Base-by-base conservation (phyloP, 2,888 invertebrate species). In the Galerucella calmariensis region DNA sequence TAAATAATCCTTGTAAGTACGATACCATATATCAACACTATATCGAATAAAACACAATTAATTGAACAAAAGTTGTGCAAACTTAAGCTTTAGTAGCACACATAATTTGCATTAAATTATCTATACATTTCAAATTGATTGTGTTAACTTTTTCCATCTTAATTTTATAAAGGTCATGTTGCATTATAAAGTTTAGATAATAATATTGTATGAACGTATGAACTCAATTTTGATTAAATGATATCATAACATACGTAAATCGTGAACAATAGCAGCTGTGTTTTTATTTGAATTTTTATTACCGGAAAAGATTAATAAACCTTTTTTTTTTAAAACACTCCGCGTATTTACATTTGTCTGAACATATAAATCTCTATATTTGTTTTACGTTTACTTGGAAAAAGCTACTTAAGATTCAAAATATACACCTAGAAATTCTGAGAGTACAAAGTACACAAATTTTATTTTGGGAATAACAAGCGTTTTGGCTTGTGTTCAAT, bases 401-500 rank as follows among this genome's bases (percentile, higher is more conserved):
- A 35, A 71, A 56, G 27, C 65, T 16, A 58, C 63, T 63, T 68
- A 48, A 53, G 63, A 65, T 44, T 16, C 20, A n/a, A 20, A 70
- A 56, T 69, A 56, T 61, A 66, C 67, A 61, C 46, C 74, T 24
- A 46, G 11, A 53, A 51, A 67, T 71, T 67, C 62, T 12, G 11
- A n/a, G 46, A 61, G 75, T 71, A 63, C 75, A 72, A 75, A 75
- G 75, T 67, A 48, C 35, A 35, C 3, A 35, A 72, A 41, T 27
- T 69, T 72, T 75, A 75, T 75, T 75, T 68, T 65, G 4, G 48
- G 63, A n/a, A 27, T 24, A 63, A 44, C 53, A 69, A 65, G 59
- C 11, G 35, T 41, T 65, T 65, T 65, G 63, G 63, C 63, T 9
- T 44, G 6, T 44, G 63, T 65, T 65, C 63, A 65, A 65, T 16